Evolutionary conservation across 2,113 vertebrate genomes (phyloP), one percentile per base, ranked within the genome.

Genomic region (Rhizomys pruinosus): DNA sequence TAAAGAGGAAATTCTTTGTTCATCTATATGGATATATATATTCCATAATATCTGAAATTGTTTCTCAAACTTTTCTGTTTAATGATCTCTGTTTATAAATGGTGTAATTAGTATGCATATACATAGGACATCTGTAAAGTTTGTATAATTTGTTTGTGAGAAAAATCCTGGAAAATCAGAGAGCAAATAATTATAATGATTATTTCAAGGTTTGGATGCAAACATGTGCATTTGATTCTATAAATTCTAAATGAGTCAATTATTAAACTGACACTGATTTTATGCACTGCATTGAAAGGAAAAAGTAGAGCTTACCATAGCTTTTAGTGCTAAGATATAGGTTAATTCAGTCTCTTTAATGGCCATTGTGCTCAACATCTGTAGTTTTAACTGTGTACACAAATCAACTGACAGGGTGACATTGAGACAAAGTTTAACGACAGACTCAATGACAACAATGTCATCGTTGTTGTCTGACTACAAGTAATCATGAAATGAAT

Each of bases 311-410:
- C 39, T 76, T 61, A 52, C 7, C 3, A 17, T 44, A 90, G 34
- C 37, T 88, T 71, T 87, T 69, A 73, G 29, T 64, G 9, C 29
- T 87, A 37, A 78, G 64, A 29, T 91, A 2, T 29, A 84, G n/a
- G n/a, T 66, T 89, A 89, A 73, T 63, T 2, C 1, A 71, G 20
- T 66, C 19, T 71, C 85, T 91, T 69, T 88, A 85, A 74, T 90
- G 84, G 29, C 63, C 88, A 44, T 94, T 96, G 73, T 4, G 57
- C 7, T 77, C 47, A 84, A 72, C 88, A 94, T 82, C 73, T 95
- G 80, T 44, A 74, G 88, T 66, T 94, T 94, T 96, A 95, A 93
- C 77, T 85, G 61, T n/a, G 78, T 17, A 42, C 32, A 88, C 93
- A 90, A 93, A 34, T 91, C 87, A 85, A 1, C 7, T 66, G 44